These are phyloP conservation scores for Neoscelio sp. DNA, from an alignment of 2,888 invertebrate genomes.

Conservation along the genomic window DNA sequence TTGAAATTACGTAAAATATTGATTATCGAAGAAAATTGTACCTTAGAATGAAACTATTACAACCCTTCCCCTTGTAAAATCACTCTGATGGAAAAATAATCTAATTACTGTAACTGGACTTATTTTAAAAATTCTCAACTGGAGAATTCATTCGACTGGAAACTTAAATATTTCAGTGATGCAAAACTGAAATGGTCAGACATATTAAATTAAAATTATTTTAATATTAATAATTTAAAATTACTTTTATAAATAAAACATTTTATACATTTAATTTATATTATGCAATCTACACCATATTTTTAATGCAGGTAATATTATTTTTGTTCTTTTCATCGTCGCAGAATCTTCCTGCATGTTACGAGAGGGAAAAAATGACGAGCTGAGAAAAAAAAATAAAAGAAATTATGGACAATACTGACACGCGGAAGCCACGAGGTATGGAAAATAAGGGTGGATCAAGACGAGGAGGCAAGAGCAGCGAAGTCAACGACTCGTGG, in stretches of 20 bases:
- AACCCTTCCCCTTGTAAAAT: neutral
- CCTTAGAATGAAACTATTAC: constrained; percentile 3
- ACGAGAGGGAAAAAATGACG: constrained; percentile 41
- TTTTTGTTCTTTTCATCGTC: too few relatives aligned
- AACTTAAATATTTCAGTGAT: too few relatives aligned
- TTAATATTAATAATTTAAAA: too few relatives aligned
- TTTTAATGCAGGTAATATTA: too few relatives aligned
- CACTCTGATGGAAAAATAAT: constrained; percentile 8
- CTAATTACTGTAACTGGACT: neutral
- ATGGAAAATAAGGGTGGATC: constrained; percentile 44
- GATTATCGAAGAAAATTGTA: constrained; percentile 10
- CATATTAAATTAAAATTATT: too few relatives aligned
- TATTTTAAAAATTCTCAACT: neutral
- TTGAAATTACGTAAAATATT: constrained; percentile 17
- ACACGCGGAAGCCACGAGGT: constrained; percentile 18
- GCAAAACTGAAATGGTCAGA: too few relatives aligned
- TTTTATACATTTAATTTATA: too few relatives aligned
- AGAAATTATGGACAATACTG: constrained; percentile 1
- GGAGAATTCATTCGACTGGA: too few relatives aligned
- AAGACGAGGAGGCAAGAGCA: constrained; percentile 54
- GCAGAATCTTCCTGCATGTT: neutral
- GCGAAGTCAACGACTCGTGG: constrained; percentile 78
- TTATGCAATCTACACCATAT: too few relatives aligned
- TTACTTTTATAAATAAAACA: too few relatives aligned
- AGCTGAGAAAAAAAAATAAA: constrained; percentile 5